Conservation (phyloP, 2,113 vertebrate species). For the Eptesicus fuscus region DNA sequence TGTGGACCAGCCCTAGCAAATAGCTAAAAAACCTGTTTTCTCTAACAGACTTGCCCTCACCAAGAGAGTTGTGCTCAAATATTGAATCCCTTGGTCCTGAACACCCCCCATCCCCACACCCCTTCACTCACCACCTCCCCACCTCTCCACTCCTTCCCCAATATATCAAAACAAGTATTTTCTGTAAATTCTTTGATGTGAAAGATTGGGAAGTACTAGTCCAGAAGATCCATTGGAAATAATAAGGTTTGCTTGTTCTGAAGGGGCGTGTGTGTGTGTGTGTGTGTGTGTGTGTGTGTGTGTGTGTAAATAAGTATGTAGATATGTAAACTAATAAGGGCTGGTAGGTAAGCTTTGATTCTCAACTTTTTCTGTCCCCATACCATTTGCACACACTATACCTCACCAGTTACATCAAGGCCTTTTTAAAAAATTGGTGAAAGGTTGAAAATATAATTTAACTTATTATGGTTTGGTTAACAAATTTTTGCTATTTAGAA, state of each 20-base stretch:
- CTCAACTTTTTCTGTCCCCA: background rate
- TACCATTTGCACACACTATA: background rate
- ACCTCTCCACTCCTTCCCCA: background rate
- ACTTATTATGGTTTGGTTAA: background rate
- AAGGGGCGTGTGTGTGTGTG: background rate
- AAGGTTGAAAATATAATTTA: background rate
- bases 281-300: background rate
- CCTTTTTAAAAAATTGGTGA: background rate
- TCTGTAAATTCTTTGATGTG: background rate
- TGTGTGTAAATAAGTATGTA: background rate
- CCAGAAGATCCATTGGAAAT: background rate
- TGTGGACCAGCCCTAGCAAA: background rate
- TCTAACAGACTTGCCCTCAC: background rate
- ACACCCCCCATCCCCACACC: background rate
- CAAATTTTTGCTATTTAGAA: background rate
- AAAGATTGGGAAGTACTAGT: background rate
- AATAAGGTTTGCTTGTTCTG: constrained; percentile 3
- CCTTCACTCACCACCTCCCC: background rate
- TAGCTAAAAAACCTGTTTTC: background rate
- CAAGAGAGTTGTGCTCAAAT: background rate
- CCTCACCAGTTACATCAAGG: background rate
- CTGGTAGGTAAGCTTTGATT: background rate
- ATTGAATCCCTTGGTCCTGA: background rate
- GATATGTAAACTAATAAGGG: background rate
- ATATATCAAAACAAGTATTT: background rate